Evolutionary conservation across 2,113 vertebrate genomes (phyloP), one percentile per base, ranked within the genome.

Genomic region (Clarias magur): DNA sequence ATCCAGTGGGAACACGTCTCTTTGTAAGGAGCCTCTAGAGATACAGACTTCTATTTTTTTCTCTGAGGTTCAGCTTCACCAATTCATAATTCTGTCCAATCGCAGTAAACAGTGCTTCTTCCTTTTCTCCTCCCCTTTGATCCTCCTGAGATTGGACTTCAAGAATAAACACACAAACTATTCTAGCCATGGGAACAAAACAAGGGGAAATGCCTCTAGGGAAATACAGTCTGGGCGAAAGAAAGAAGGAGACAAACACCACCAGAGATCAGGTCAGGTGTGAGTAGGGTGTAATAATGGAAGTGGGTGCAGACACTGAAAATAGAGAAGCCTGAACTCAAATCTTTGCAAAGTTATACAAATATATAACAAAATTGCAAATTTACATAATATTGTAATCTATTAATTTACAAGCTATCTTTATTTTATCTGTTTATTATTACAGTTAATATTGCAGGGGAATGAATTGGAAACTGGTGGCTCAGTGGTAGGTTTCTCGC

Each of bases 81-180:
- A 79, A 82, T 88, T 85, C 25, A 80, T 89, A 78, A 82, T 82
- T 59, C 65, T 85, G 68, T 82, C 82, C 59, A n/a, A 82, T 23
- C 57, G 23, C 38, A 86, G 30, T 63, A 73, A n/a, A 27, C 7
- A 87, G 48, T 78, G 63, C 57, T 30, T 80, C 42, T 72, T 79
- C 54, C 16, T 57, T 83, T 21, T 56, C 21, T 79, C 27, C 83
- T 63, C 34, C 48, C 59, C 59, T 38, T 53, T 84, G 62, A 85
- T 83, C 72, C 72, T 85, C 19, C 67, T 75, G 56, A 56, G 67
- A 72, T n/a, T 42, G 34, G 59, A 73, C 42, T 54, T 82, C 54
- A 48, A 53, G 57, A 56, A n/a, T 25, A 16, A 87, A 63, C 63
- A 80, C 63, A 62, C n/a, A 86, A 86, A 73, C 23, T 72, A 70